Evolutionary conservation across 2,888 invertebrate genomes (phyloP), one percentile per base, ranked within the genome.

Genomic region (Protonemura montana): DNA sequence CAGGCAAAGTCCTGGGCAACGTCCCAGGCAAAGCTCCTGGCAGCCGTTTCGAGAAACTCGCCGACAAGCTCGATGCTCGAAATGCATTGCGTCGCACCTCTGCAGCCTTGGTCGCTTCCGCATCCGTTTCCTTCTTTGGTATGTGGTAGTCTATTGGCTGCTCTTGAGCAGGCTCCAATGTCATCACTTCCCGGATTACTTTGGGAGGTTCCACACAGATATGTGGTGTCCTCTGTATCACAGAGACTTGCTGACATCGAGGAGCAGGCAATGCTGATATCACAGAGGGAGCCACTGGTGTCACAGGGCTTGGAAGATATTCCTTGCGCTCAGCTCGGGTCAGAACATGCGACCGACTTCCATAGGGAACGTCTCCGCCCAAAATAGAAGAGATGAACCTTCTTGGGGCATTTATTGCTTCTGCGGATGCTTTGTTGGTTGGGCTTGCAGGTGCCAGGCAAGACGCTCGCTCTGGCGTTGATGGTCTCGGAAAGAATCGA

Each of bases 101-200:
- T n/a, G 82, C 41, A 41, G 82, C 35, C 30, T 83, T 83, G 10
- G 30, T 27, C 10, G 28, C 81, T 21, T 88, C 87, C 16, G 88
- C 89, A 42, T 88, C 88, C 86, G 88, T 88, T 82, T 87, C 87
- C 89, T 96, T 94, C 91, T 96, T 97, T 29, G 97, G 97, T 88
- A 97, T 96, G 90, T 95, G 97, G 90, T 97, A 97, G 90, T 97
- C 97, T 87, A 97, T 97, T 0, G 97, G 97, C 89, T 97, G 97
- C 87, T 97, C 97, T 91, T 96, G 95, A 90, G 95, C 95, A 0
- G 95, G 95, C 89, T 95, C 95, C 87, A 92, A 88, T 80, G 92
- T 89, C 77, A 89, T 88, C 35, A 89, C 78, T 81, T 91, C 88
- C 82, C 91, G 91, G 85, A 91, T 92, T 85, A 92, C 91, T 89